These are phyloP conservation scores for Catostomus latipinnis DNA, from an alignment of 2,797 vertebrate species.

Conservation along the genomic window DNA sequence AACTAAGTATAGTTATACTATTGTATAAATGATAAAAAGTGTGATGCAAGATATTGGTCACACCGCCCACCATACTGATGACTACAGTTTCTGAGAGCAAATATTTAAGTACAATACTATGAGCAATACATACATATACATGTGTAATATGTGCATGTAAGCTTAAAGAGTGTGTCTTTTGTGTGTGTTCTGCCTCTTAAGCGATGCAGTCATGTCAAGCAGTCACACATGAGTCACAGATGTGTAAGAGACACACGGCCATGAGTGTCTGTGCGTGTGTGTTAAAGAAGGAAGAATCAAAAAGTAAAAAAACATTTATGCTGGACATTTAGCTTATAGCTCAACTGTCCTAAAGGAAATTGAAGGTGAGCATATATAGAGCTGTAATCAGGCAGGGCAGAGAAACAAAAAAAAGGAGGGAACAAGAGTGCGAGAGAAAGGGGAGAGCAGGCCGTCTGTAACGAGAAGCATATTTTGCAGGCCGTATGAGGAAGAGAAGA, in stretches of 20 bases:
- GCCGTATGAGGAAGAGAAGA: conserved; percentile 58
- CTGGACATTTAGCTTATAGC: conserved; percentile 19
- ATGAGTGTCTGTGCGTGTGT: conserved; percentile 14
- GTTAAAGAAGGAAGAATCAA: conserved; percentile 18
- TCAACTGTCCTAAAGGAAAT: conserved; percentile 17
- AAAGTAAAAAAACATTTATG: not conserved
- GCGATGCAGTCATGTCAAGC: conserved; percentile 27
- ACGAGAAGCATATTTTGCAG: conserved; percentile 71
- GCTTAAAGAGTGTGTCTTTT: not conserved
- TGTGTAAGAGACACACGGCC: conserved; percentile 63
- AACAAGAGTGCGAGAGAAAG: conserved; percentile 13
- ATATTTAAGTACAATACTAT: no score
- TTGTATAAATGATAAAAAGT: no score
- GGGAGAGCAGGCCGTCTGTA: conserved; percentile 53
- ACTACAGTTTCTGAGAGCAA: no score
- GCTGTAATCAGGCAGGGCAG: not conserved
- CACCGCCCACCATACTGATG: no score
- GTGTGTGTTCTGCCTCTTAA: no score
- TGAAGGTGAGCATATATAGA: not conserved
- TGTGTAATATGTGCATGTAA: not conserved
- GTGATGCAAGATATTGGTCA: no score
- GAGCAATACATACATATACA: no score
- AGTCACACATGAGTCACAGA: conserved; percentile 68
- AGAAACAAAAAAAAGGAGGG: conserved; percentile 26
- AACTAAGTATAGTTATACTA: no score